These are phyloP conservation scores for Stenodema calcarata DNA, from an alignment of 2,888 invertebrate species.

Conservation along the genomic window DNA sequence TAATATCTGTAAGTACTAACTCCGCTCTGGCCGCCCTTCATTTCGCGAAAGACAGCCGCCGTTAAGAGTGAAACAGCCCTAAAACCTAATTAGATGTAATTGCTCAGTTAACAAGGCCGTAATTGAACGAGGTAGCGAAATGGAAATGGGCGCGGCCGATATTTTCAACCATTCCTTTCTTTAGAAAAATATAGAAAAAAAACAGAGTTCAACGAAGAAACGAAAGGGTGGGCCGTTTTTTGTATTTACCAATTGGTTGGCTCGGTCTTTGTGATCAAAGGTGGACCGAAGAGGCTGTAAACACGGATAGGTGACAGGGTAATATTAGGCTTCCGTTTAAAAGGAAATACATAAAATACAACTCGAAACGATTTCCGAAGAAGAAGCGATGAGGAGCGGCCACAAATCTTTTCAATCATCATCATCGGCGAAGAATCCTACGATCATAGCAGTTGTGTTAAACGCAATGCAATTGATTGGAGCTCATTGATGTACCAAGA, in stretches of 20 bases:
- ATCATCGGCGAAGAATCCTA: too few species aligned
- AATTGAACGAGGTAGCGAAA: neutral
- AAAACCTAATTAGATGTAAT: neutral
- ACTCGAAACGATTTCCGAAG: neutral
- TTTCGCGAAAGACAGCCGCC: neutral
- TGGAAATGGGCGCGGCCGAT: neutral
- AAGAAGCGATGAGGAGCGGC: neutral
- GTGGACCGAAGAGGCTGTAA: neutral
- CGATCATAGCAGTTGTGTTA: too few species aligned
- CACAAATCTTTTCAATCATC: too few species aligned
- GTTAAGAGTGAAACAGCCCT: neutral
- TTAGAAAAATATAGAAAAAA: too few species aligned
- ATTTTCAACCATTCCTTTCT: neutral
- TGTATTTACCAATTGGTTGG: neutral
- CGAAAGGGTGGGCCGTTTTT: neutral
- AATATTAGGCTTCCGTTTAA: neutral
- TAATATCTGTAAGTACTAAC: neutral
- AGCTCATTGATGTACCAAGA: too few species aligned
- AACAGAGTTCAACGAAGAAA: neutral
- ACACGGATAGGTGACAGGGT: constrained; percentile 1
- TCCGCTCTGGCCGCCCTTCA: neutral
- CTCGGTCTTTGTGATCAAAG: neutral
- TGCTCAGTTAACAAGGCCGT: neutral
- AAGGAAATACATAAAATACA: neutral
- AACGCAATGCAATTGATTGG: too few species aligned